Conservation (phyloP, 2,113 vertebrate genomes). For the Chamaea fasciata region DNA sequence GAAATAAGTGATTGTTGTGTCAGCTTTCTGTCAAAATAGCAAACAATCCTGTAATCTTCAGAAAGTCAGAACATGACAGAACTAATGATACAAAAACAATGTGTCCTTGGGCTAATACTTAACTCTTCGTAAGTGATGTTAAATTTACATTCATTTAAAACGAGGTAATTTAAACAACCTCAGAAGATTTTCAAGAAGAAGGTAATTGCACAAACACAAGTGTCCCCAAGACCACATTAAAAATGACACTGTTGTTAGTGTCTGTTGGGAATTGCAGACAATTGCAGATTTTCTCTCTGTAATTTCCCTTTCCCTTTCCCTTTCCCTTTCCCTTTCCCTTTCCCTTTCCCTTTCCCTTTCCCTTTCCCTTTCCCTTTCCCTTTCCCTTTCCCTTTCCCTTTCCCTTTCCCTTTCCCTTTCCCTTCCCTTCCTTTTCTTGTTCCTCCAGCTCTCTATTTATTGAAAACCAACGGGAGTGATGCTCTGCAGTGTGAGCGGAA, state of each 20-base stretch:
- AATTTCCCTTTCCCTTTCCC: not conserved
- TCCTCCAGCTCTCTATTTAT: not conserved
- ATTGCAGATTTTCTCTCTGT: not conserved
- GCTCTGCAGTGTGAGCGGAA: not conserved
- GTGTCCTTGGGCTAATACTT: constrained; percentile 28
- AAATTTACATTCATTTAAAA: constrained; percentile 15
- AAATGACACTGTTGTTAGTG: not conserved
- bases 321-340: not conserved
- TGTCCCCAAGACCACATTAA: not conserved
- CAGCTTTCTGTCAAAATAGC: not conserved
- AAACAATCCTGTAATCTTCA: not conserved
- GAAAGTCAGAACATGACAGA: not conserved
- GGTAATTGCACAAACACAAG: not conserved
- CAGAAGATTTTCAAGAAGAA: not conserved
- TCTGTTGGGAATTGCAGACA: not conserved
- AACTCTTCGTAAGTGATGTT: not conserved
- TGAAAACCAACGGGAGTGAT: not conserved
- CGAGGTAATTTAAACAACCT: not conserved
- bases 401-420: not conserved
- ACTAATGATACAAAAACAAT: not conserved
- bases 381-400: not conserved
- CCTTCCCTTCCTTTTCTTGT: not conserved
- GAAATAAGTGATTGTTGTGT: not conserved
- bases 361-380: not conserved
- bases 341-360: not conserved